Conservation (phyloP, 2,797 vertebrate species). For the Varecia variegata region DNA sequence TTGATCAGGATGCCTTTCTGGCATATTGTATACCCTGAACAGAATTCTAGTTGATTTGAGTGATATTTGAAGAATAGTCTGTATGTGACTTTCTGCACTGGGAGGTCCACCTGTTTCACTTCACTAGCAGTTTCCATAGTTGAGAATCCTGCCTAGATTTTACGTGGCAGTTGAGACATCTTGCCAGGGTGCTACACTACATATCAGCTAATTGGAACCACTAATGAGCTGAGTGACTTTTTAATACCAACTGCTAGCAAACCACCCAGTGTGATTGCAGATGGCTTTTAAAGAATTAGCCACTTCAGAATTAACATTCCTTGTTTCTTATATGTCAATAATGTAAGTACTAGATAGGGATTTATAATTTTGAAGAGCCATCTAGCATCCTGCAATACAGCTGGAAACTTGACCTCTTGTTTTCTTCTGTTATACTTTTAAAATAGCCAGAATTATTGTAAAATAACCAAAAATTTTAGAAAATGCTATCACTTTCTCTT, state of each 20-base stretch:
- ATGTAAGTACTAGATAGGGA: not conserved
- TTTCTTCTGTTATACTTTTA: not conserved
- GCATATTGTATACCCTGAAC: not conserved
- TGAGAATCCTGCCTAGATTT: not conserved
- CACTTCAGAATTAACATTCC: not conserved
- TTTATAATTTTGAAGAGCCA: not conserved
- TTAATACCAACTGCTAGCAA: constrained; percentile 35
- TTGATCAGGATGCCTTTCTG: not conserved
- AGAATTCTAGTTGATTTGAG: not conserved
- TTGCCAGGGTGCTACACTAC: not conserved
- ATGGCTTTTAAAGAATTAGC: constrained; percentile 59
- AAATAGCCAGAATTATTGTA: not conserved
- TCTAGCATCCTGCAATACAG: not conserved
- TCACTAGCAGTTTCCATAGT: not conserved
- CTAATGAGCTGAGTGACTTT: constrained; percentile 60
- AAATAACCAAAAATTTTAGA: not conserved
- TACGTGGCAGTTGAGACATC: not conserved
- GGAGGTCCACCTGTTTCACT: not conserved
- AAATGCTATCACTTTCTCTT: not conserved
- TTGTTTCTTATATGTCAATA: not conserved
- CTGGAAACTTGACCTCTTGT: not conserved
- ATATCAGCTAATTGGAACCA: constrained; percentile 46
- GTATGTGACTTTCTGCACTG: not conserved
- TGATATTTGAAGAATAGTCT: not conserved
- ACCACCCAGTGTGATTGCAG: constrained; percentile 52